phyloP scores from a whole-genome alignment of 2,113 vertebrate genomes.

The Brachypteracias leptosomus region DNA sequence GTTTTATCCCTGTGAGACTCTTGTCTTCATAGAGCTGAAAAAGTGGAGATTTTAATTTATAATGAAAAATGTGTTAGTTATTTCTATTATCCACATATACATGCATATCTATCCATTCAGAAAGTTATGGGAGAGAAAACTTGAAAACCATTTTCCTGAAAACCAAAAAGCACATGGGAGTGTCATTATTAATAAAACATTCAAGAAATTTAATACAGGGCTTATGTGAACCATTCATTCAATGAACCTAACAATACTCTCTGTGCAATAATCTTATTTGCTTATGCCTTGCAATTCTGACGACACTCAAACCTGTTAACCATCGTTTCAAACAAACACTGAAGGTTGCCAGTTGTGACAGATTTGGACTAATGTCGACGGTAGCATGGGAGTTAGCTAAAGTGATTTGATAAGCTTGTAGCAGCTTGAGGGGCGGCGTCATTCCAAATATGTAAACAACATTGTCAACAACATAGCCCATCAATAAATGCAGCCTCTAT shows the following conservation, averaged over 20 bases:
- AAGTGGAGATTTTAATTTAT: neutral
- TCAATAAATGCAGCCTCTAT: slow-evolving; percentile 38
- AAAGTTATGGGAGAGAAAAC: neutral
- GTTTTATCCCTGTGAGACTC: neutral
- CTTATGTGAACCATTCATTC: neutral
- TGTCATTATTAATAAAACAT: neutral
- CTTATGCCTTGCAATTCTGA: slow-evolving; percentile 47
- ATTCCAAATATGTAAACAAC: slow-evolving; percentile 72
- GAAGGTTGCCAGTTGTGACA: slow-evolving; percentile 78
- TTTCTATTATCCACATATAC: neutral
- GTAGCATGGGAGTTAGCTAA: slow-evolving; percentile 66
- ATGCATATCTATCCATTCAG: neutral
- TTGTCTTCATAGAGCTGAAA: neutral
- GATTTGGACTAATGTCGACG: slow-evolving; percentile 71
- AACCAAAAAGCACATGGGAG: neutral
- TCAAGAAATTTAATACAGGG: neutral
- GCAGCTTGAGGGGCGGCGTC: slow-evolving; percentile 76
- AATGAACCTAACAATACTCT: neutral
- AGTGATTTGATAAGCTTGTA: slow-evolving; percentile 71
- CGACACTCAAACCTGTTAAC: slow-evolving; percentile 50
- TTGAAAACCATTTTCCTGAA: neutral
- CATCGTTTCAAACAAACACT: slow-evolving; percentile 67
- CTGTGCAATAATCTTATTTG: slow-evolving; percentile 33
- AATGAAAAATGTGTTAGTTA: neutral
- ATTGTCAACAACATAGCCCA: slow-evolving; percentile 58